Percentiles rank a stretch among this genome's conserved stretches.
Evolutionary conservation across 2,113 vertebrate genomes (phyloP).

Genomic region (Albula glossodonta): DNA sequence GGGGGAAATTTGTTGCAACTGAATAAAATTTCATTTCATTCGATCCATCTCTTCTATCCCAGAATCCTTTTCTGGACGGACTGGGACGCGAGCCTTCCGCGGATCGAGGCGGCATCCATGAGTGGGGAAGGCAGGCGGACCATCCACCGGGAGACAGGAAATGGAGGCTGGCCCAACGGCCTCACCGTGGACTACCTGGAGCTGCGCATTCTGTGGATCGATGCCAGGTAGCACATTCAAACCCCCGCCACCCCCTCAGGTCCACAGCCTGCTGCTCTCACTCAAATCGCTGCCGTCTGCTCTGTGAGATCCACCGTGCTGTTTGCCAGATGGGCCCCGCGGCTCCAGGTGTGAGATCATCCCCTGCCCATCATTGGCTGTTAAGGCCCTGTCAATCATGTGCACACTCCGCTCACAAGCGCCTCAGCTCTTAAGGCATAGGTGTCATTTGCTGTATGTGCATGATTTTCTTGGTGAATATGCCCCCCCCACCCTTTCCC

Average conservation of each 20-base stretch:
- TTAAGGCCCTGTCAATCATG: too few species aligned
- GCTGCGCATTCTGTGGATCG: slow-evolving; percentile 94
- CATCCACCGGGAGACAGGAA: slow-evolving; percentile 91
- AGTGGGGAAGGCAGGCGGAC: slow-evolving; percentile 88
- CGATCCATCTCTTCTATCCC: slow-evolving; percentile 22
- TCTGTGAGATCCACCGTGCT: background rate
- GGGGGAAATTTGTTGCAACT: too few species aligned
- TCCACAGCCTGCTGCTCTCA: background rate
- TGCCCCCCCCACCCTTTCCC: too few species aligned
- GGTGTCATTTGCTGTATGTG: too few species aligned
- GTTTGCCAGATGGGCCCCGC: background rate
- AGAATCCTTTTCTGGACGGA: slow-evolving; percentile 97
- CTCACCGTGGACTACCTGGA: slow-evolving; percentile 97
- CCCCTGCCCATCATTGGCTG: too few species aligned
- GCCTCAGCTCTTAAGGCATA: too few species aligned
- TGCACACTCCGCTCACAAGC: too few species aligned
- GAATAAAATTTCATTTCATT: background rate
- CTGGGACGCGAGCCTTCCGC: slow-evolving; percentile 92
- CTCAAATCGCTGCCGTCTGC: background rate
- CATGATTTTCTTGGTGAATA: too few species aligned
- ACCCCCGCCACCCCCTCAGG: too few species aligned
- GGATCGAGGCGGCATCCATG: slow-evolving; percentile 96
- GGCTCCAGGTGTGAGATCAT: background rate
- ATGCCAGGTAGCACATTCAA: slow-evolving; percentile 78
- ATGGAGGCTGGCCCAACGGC: slow-evolving; percentile 93